Conservation (phyloP, 2,113 vertebrate species). For the Diadophis punctatus region DNA sequence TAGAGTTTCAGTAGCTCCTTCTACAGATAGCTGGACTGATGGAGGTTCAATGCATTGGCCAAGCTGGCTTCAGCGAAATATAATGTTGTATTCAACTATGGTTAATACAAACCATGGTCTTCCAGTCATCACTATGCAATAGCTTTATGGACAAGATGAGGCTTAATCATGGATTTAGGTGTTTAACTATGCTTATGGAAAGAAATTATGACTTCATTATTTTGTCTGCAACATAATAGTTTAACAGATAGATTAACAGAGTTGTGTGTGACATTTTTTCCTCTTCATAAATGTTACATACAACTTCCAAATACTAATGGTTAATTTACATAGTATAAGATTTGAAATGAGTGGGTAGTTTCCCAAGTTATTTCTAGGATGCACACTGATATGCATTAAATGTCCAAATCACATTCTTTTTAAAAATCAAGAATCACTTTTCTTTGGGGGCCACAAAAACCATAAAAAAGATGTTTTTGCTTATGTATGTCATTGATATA, state of each 20-base stretch:
- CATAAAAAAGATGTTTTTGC: background rate
- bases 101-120: background rate
- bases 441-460: background rate
- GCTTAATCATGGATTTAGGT: background rate
- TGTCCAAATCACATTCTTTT: constrained; percentile 2
- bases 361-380: constrained; percentile 22
- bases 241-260: too few relatives aligned
- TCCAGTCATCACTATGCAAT: background rate
- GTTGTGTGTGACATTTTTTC: background rate
- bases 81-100: background rate
- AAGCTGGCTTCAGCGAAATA: background rate
- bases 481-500: background rate
- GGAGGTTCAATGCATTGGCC: background rate
- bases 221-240: background rate
- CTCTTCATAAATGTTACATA: constrained; percentile 27
- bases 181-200: background rate
- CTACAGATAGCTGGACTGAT: background rate
- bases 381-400: background rate
- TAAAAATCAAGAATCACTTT: background rate
- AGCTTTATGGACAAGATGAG: background rate
- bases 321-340: constrained; percentile 40
- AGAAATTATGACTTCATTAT: background rate
- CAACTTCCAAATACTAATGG: constrained; percentile 23
- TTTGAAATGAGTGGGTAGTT: background rate
- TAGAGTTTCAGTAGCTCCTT: background rate